Evolutionary conservation across 2,888 invertebrate genomes (phyloP), one percentile per base, ranked within the genome.

Genomic region (Macrosiphum euphorbiae): DNA sequence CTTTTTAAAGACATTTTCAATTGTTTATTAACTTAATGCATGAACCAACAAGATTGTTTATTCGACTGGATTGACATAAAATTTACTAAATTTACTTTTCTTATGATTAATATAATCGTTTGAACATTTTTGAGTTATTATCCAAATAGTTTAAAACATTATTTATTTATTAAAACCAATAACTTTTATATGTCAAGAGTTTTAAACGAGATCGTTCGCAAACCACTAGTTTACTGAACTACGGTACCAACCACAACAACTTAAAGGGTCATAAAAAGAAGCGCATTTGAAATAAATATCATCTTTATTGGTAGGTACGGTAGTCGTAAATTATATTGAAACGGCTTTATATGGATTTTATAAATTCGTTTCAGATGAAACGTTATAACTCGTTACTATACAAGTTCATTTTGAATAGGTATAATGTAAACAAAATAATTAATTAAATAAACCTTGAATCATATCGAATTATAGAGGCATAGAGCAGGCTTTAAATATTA

Each of bases 101-200:
- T 35, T 78, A 35, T 78, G 78, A 78, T 41, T 35, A 78, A 20
- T 35, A 78, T 20, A 78, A 35, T 78, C 20, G 26, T 20, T 35
- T 20, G 35, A 20, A 78, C 78, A 78, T 78, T 78, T 78, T 35
- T 35, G 8, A 20, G 78, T 35, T 35, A 78, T 35, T 8, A 20
- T 78, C 35, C 20, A 20, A 78, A 78, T 41, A 35, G 35, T 35
- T 35, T 8, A 7, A 78, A 78, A 35, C 78, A 78, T 78, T 78
- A 78, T 78, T 78, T 67, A 67, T 67, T 67, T 67, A 67, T 67
- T 78, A 35, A 35, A 78, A 78, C 35, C n/a, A 26, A 88, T 55
- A 88, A 88, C 26, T 88, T 88, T 41, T 41, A 88, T 58, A 88
- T 58, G 88, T 58, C 88, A 88, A 58, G 58, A 35, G 41, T 26